A percentile compares a stretch with the other conserved stretches of the same genome.
Conservation (phyloP, 2,797 vertebrate species). For the Sebastes hubbsi region DNA sequence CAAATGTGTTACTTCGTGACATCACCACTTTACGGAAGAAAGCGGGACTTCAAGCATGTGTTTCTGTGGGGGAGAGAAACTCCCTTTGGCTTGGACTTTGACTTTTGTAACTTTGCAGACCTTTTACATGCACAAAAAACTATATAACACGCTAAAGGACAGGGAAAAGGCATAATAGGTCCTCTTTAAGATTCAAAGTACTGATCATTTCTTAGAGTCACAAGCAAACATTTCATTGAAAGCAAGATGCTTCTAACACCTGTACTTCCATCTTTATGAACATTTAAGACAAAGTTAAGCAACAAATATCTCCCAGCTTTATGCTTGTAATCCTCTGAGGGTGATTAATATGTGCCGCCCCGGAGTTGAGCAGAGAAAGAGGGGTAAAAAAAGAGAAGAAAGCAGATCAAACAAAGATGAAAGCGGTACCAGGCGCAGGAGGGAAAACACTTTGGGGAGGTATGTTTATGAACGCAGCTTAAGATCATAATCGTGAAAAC, state of each 20-base stretch:
- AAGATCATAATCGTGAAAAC: conserved; percentile 70
- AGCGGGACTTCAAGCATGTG: no score
- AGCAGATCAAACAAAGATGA: conserved; percentile 55
- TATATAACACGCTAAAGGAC: no score
- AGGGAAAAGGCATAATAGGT: no score
- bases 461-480: conserved; percentile 66
- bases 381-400: background rate
- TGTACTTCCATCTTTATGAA: background rate
- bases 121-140: no score
- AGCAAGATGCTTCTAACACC: background rate
- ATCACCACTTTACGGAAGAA: no score
- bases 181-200: background rate
- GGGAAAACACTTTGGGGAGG: conserved; percentile 60
- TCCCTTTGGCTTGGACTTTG: no score
- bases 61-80: no score
- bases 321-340: background rate
- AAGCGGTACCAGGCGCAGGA: conserved; percentile 39
- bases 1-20: no score
- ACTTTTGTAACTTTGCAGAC: no score
- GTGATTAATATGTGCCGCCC: background rate
- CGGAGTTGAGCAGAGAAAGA: background rate
- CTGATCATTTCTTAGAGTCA: background rate
- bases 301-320: background rate
- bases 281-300: background rate
- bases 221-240: background rate